Evolutionary conservation across 2,113 vertebrate species (phyloP).

Genomic region (Amia ocellicauda): DNA sequence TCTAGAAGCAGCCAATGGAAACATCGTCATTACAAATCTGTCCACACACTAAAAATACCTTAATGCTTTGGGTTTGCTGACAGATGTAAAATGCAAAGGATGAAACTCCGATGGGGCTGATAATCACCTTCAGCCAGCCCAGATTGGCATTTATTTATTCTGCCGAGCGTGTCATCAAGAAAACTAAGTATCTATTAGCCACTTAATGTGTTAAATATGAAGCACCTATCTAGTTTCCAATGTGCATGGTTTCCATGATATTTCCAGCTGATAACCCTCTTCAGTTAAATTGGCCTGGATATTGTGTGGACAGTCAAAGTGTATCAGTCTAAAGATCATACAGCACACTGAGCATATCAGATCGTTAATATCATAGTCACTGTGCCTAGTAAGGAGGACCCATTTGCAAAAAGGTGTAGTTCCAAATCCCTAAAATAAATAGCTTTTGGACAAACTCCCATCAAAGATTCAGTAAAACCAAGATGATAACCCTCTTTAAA

Average conservation of each 20-base stretch:
- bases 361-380: too few species aligned
- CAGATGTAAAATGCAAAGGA: not conserved
- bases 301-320: too few species aligned
- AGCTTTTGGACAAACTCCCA: too few species aligned
- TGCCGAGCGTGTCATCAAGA: not conserved
- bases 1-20: not conserved
- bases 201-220: not conserved
- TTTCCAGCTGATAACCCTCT: too few species aligned
- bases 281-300: too few species aligned
- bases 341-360: too few species aligned
- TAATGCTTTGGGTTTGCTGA: not conserved
- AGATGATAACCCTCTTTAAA: too few species aligned
- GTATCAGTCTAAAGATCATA: too few species aligned
- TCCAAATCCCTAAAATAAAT: too few species aligned
- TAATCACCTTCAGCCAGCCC: not conserved
- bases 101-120: conserved; percentile 8
- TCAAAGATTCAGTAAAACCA: too few species aligned
- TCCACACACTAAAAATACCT: not conserved
- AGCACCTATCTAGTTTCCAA: not conserved
- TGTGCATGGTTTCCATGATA: not conserved
- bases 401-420: too few species aligned
- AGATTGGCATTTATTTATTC: conserved; percentile 3
- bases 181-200: not conserved
- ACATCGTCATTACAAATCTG: not conserved
- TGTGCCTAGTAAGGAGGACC: too few species aligned